Base-by-base conservation (phyloP, 35 echinoderm and acorn worm genomes). In the Heliocidaris erythrogramma region DNA sequence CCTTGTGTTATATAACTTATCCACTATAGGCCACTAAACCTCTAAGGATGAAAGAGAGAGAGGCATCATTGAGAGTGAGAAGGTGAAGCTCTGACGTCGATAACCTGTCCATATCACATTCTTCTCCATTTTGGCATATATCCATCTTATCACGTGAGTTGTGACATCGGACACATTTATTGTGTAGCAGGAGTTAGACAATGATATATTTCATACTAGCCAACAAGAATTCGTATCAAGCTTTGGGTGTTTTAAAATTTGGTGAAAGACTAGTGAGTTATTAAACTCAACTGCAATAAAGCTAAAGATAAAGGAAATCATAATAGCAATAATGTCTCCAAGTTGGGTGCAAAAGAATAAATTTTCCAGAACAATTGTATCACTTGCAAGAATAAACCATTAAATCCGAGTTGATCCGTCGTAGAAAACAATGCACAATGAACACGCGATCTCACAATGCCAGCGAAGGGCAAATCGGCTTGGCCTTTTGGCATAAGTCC, bases 401-500 rank as follows among this genome's bases (percentile, higher is more conserved):
- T 78, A 78, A 78, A 78, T 78, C 65, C 65, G 7, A 78, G 21
- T 78, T 78, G 65, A 78, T 78, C 65, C 65, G 65, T 78, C 65
- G 65, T 21, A 5, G 65, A 78, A 78, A 78, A 78, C 65, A 78
- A 78, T 78, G 65, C 65, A 78, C 65, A 78, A 78, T 78, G 65
- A 78, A 78, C 65, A 78, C 21, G 65, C 65, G 27, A 78, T 78
- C 65, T 27, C 27, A 78, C 7, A 5, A 78, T 78, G 65, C 65
- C 65, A 78, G 27, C 21, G 21, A 78, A 78, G 65, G 65, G 65
- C 65, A 78, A 21, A n/a, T 24, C 27, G 5, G 27, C 65, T 78
- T 78, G 65, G 65, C 65, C 65, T 78, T 78, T 78, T 78, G 65
- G 65, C 65, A 78, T n/a, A 78, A 78, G 65, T 78, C 65, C 65